Evolutionary conservation across 1,140 invertebrate species (phyloP).

Genomic region (Arctopsyche grandis): DNA sequence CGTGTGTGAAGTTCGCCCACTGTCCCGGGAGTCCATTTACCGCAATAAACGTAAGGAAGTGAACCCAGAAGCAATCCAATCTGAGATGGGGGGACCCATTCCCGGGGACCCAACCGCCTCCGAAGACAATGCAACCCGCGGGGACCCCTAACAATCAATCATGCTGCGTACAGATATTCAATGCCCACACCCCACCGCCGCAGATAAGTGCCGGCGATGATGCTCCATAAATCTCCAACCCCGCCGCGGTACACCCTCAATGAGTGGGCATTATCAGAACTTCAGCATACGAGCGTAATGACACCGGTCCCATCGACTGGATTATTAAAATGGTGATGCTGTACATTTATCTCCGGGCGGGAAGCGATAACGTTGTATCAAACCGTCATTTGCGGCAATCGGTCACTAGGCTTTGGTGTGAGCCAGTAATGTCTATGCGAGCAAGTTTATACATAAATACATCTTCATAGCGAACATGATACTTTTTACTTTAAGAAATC

Average conservation of each 20-base stretch:
- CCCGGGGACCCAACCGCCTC: neutral
- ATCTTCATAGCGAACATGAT: too few relatives aligned
- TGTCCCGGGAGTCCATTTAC: constrained; percentile 43
- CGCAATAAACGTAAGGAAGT: constrained; percentile 46
- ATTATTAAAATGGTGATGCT: too few relatives aligned
- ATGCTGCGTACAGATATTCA: constrained; percentile 41
- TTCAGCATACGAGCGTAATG: neutral
- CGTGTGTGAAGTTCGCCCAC: constrained; percentile 11
- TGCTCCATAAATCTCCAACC: constrained; percentile 28
- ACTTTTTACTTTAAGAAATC: too few relatives aligned
- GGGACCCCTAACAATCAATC: constrained; percentile 36
- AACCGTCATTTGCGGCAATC: too few relatives aligned
- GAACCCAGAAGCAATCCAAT: constrained; percentile 41
- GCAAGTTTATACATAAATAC: too few relatives aligned
- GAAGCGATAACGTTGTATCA: too few relatives aligned
- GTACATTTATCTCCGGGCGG: too few relatives aligned
- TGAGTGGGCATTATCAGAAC: constrained; percentile 4
- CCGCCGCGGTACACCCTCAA: neutral
- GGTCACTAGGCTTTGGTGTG: too few relatives aligned
- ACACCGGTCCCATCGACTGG: neutral
- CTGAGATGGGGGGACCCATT: neutral
- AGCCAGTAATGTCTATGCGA: too few relatives aligned
- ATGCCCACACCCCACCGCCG: neutral
- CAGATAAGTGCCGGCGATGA: constrained; percentile 34
- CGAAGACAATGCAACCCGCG: constrained; percentile 38